A percentile compares a stretch with the other conserved stretches of the same genome.
Conservation (phyloP, 2,797 vertebrate species). For the Fistularia commersonii region DNA sequence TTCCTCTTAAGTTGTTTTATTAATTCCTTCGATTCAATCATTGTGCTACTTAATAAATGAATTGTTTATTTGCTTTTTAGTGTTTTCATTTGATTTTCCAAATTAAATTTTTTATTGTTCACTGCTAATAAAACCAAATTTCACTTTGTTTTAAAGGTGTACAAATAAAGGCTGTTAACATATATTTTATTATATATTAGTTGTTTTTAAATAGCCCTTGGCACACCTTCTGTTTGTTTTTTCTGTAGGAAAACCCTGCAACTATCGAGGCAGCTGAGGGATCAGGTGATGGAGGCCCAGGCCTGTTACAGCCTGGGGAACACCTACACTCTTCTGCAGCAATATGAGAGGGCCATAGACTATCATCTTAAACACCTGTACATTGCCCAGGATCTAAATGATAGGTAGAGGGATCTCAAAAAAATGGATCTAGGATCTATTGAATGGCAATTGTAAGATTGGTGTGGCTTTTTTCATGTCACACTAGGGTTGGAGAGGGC, state of each 20-base stretch:
- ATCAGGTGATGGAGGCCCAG: slow-evolving; percentile 95
- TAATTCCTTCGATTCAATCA: too few species aligned
- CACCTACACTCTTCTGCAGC: slow-evolving; percentile 90
- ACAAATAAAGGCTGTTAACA: too few species aligned
- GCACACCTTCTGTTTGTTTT: not conserved
- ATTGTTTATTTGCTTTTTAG: too few species aligned
- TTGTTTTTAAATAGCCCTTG: too few species aligned
- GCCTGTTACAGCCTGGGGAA: slow-evolving; percentile 98
- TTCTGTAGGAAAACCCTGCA: slow-evolving; percentile 88
- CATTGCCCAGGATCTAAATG: slow-evolving; percentile 92
- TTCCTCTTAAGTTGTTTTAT: too few species aligned
- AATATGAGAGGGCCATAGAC: slow-evolving; percentile 88
- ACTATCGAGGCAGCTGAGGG: slow-evolving; percentile 89
- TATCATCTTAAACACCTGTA: slow-evolving; percentile 93
- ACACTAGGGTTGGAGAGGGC: slow-evolving; percentile 89
- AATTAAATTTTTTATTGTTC: too few species aligned
- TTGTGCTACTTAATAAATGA: too few species aligned
- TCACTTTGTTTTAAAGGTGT: too few species aligned
- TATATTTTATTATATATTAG: too few species aligned
- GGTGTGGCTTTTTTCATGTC: not conserved
- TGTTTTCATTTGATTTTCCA: too few species aligned
- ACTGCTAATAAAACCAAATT: too few species aligned
- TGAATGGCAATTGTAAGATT: not conserved
- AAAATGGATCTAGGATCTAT: not conserved
- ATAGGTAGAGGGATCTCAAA: slow-evolving; percentile 74